Evolutionary conservation across 2,113 vertebrate species (phyloP).

Genomic region (Conger conger): DNA sequence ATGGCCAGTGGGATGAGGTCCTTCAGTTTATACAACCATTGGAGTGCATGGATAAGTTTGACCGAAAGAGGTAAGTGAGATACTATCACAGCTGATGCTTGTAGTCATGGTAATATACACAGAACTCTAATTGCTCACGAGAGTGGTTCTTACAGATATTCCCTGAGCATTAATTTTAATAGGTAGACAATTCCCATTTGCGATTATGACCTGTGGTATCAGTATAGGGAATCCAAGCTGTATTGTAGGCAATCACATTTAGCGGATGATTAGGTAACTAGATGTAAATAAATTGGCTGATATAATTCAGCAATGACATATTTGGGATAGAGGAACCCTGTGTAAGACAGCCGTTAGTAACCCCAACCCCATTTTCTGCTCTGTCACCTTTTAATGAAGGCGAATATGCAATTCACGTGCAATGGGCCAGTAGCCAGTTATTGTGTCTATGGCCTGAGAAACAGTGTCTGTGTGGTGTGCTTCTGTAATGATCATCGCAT

Average conservation of each 20-base stretch:
- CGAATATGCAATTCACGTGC: neutral
- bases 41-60: slow-evolving; percentile 96
- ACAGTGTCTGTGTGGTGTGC: neutral
- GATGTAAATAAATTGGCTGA: neutral
- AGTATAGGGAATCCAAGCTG: too few relatives aligned
- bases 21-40: slow-evolving; percentile 98
- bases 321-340: neutral
- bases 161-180: neutral
- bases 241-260: too few relatives aligned
- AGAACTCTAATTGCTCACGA: neutral
- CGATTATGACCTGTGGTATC: too few relatives aligned
- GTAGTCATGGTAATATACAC: neutral
- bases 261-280: too few relatives aligned
- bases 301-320: neutral
- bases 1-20: slow-evolving; percentile 98
- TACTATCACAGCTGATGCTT: slow-evolving; percentile 19
- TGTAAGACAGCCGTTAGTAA: neutral
- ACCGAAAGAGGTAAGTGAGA: slow-evolving; percentile 86
- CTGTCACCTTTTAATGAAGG: neutral
- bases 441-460: neutral
- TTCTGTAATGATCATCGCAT: neutral
- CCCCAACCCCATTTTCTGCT: neutral
- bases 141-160: neutral
- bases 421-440: neutral
- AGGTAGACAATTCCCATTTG: too few relatives aligned